phyloP scores from a whole-genome alignment of 2,888 invertebrate genomes.

The Cotesia congregata region DNA sequence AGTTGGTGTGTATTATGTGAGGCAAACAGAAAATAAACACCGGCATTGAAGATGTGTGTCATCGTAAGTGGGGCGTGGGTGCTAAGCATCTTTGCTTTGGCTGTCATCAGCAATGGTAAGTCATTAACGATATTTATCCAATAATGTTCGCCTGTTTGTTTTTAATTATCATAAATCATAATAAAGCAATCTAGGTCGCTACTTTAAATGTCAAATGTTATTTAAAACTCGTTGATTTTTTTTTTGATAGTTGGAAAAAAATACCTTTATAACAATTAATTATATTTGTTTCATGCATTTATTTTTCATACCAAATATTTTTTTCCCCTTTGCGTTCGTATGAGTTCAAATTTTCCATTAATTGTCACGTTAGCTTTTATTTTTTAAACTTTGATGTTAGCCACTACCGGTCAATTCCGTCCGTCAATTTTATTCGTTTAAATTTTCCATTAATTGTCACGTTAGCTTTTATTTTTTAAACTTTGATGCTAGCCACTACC shows the following conservation, averaged over 20 bases:
- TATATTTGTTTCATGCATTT: neutral
- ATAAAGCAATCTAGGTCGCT: too few relatives aligned
- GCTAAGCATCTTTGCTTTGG: constrained; percentile 61
- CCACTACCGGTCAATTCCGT: neutral
- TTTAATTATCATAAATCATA: too few relatives aligned
- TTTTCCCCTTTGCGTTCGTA: neutral
- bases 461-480: neutral
- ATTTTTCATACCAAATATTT: neutral
- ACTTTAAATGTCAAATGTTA: neutral
- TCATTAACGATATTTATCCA: constrained; percentile 32
- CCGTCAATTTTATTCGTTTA: neutral
- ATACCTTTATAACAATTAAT: neutral
- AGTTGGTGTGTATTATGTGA: constrained; percentile 61
- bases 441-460: neutral
- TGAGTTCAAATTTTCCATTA: neutral
- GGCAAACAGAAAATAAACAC: constrained; percentile 47
- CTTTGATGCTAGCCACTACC: neutral
- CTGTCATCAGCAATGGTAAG: constrained; percentile 64
- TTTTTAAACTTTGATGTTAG: neutral
- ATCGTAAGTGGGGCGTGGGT: constrained; percentile 60
- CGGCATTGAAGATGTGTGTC: constrained; percentile 60
- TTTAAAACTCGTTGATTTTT: too few relatives aligned
- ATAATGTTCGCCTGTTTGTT: neutral
- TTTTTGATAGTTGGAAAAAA: too few relatives aligned
- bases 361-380: neutral